Evolutionary conservation across 2,888 invertebrate genomes (phyloP), one percentile per base, ranked within the genome.

Genomic region (Drosophila affinis): DNA sequence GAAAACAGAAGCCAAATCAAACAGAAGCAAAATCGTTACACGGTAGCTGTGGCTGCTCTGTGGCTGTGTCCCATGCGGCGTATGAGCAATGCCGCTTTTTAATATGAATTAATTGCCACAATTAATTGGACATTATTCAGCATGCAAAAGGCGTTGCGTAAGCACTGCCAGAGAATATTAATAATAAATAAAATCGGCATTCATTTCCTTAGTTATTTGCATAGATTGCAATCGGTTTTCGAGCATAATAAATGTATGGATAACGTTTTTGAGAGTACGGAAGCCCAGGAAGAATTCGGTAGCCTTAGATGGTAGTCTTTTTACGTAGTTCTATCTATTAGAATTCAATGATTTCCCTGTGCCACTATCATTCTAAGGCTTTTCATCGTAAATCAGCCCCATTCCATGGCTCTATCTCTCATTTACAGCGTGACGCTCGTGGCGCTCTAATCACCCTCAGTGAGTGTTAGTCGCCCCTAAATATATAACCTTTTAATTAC

Each of bases 371-470:
- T 32, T 54, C 57, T 27, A 48, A 34, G 24, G 24, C n/a, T 18
- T 52, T 21, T 14, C 5, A 21, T 27, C 24, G 58, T 69, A 78
- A 84, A 78, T 78, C 62, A 78, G 69, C 14, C 46, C 54, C 63
- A 34, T 53, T 55, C 47, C 21, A 12, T 51, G 18, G 52, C 47
- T 60, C 75, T 58, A 47, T 55, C 39, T 51, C 32, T 48, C 34
- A 34, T 67, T 48, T 39, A n/a, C 61, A 51, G 24, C 51, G 47
- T 68, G 68, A 49, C 53, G 79, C 79, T 76, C 73, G 79, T 81
- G 85, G 62, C 85, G 72, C 64, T 81, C 69, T 72, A 81, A 84
- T 78, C 76, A 44, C 69, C 52, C 65, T 51, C 18, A 57, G 21
- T 32, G 59, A 60, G 45, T 49, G 17, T 39, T 24, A 56, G 45